Conservation (phyloP, 2,797 vertebrate genomes). For the Arctocebus calabarensis region DNA sequence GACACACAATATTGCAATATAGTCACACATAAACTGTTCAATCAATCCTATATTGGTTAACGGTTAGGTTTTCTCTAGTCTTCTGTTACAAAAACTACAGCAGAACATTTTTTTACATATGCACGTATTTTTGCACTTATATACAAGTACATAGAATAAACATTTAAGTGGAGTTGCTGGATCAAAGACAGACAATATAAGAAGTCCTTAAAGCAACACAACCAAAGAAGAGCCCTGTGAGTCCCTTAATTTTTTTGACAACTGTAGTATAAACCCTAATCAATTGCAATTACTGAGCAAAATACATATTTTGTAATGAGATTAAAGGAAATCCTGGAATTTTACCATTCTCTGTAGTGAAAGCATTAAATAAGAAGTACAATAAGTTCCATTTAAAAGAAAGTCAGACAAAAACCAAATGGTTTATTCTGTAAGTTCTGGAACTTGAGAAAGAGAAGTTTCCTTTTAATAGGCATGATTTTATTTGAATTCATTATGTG, state of each 20-base stretch:
- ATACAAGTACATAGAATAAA: neutral
- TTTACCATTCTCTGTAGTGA: neutral
- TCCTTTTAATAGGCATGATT: conserved; percentile 66
- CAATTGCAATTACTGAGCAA: conserved; percentile 19
- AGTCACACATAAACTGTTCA: neutral
- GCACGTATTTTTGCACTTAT: neutral
- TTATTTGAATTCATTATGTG: conserved; percentile 72
- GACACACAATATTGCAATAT: too few relatives aligned
- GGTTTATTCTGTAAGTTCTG: conserved; percentile 51
- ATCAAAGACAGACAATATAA: conserved; percentile 6
- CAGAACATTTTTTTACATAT: neutral
- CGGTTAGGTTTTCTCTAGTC: neutral
- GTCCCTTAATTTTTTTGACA: conserved; percentile 20
- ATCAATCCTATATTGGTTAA: neutral
- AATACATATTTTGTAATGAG: conserved; percentile 12
- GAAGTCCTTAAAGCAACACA: neutral
- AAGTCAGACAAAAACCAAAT: conserved; percentile 55
- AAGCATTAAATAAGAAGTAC: neutral
- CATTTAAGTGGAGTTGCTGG: neutral
- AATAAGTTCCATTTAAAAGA: conserved; percentile 39
- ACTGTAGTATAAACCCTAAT: neutral
- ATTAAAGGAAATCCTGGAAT: conserved; percentile 17
- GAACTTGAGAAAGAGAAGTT: conserved; percentile 58
- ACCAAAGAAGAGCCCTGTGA: neutral
- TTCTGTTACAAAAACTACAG: neutral